These are phyloP conservation scores for Nezara viridula DNA, from an alignment of 2,888 invertebrate genomes.

Conservation along the genomic window DNA sequence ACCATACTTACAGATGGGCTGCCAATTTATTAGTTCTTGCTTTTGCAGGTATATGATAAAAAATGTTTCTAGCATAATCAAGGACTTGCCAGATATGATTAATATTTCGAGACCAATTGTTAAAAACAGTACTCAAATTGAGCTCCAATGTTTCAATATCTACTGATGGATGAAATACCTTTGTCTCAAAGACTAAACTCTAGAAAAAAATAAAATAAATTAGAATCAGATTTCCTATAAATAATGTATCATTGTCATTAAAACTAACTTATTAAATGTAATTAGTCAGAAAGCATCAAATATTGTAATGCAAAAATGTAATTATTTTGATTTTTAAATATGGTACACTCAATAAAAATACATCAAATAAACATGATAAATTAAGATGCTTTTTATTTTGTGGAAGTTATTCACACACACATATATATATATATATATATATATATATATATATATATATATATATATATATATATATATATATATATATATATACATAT, in stretches of 20 bases:
- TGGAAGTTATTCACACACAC: too few relatives aligned
- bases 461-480: too few relatives aligned
- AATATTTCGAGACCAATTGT: conserved; percentile 85
- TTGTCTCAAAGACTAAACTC: conserved; percentile 86
- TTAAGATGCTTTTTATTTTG: too few relatives aligned
- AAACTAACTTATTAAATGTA: not conserved
- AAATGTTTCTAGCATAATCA: conserved; percentile 56
- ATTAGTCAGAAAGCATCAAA: not conserved
- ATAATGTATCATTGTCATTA: not conserved
- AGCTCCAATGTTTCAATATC: conserved; percentile 83
- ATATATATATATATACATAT: too few relatives aligned
- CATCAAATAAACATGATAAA: not conserved
- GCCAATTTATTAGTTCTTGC: conserved; percentile 63
- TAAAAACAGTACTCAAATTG: conserved; percentile 84
- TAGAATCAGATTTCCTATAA: not conserved
- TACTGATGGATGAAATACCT: conserved; percentile 89
- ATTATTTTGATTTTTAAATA: not conserved
- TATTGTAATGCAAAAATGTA: not conserved
- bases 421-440: too few relatives aligned
- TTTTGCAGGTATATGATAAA: conserved; percentile 44
- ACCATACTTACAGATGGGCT: conserved; percentile 59
- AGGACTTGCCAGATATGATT: conserved; percentile 87
- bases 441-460: too few relatives aligned
- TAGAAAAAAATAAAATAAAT: conserved; percentile 69
- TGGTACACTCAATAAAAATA: not conserved